Percentiles rank a stretch among this genome's conserved stretches.
phyloP scores from a whole-genome alignment of 2,113 vertebrate genomes.

The Hemiprocne comata region DNA sequence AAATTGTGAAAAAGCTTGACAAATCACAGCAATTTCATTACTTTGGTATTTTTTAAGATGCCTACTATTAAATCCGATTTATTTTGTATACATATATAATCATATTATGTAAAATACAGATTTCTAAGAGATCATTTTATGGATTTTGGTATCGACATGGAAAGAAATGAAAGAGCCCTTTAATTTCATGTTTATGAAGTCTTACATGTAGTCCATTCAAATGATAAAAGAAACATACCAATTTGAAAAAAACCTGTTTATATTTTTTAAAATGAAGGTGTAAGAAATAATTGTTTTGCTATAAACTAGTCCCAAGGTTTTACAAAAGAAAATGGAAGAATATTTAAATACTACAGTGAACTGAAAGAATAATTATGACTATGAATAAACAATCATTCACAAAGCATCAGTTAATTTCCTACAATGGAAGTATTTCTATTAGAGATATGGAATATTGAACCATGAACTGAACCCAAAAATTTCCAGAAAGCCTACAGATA shows the following conservation, averaged over 20 bases:
- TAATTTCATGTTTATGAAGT: conserved; percentile 20
- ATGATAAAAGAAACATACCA: not conserved
- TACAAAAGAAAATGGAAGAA: not conserved
- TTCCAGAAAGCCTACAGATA: conserved; percentile 8
- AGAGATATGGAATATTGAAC: not conserved
- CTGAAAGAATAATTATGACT: conserved; percentile 11
- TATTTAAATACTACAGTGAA: conserved; percentile 8
- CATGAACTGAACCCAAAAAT: not conserved
- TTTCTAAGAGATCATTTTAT: not conserved
- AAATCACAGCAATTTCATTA: not conserved
- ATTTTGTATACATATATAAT: not conserved
- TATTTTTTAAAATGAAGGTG: not conserved
- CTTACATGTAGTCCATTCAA: not conserved
- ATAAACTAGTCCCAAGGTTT: not conserved
- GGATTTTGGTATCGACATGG: not conserved
- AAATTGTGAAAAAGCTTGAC: not conserved
- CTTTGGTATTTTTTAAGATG: not conserved
- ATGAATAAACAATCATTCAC: conserved; percentile 10
- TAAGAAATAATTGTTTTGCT: not conserved
- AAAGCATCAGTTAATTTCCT: conserved; percentile 30
- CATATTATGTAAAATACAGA: not conserved
- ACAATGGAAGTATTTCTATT: not conserved
- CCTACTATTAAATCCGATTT: not conserved
- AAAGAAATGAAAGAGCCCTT: conserved; percentile 14
- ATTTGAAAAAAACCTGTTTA: not conserved